A percentile compares a stretch with the other conserved stretches of the same genome.
phyloP scores from a whole-genome alignment of 2,113 vertebrate genomes.

The Mirza zaza region DNA sequence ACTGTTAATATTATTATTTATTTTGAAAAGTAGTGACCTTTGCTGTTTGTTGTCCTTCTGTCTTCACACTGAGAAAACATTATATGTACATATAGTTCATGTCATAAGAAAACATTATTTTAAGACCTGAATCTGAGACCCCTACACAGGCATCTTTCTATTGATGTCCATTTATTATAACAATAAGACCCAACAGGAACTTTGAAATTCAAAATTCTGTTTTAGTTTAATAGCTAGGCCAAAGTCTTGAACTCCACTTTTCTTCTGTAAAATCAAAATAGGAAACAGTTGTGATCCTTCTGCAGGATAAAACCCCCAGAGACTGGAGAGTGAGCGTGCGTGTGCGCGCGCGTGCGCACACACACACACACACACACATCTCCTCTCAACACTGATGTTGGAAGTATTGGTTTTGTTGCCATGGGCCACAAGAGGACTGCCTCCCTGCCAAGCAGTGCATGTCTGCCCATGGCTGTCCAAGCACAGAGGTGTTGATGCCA shows the following conservation, averaged over 20 bases:
- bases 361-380: not conserved
- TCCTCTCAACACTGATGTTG: not conserved
- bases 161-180: not conserved
- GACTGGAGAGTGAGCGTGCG: not conserved
- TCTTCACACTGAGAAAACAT: not conserved
- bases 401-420: not conserved
- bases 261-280: conserved; percentile 1
- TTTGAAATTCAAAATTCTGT: not conserved
- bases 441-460: not conserved
- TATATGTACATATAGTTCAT: not conserved
- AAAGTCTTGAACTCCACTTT: not conserved
- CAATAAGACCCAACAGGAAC: not conserved
- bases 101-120: not conserved
- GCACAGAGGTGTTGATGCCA: not conserved
- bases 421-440: not conserved
- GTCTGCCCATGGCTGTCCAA: not conserved
- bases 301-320: not conserved
- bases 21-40: not conserved
- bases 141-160: not conserved
- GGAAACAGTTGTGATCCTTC: not conserved
- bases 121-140: not conserved
- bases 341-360: not conserved
- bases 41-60: not conserved
- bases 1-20: not conserved
- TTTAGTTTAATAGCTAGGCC: not conserved